These are phyloP conservation scores for Saxidomus purpurata DNA, from an alignment of 1,140 invertebrate genomes.

Conservation along the genomic window DNA sequence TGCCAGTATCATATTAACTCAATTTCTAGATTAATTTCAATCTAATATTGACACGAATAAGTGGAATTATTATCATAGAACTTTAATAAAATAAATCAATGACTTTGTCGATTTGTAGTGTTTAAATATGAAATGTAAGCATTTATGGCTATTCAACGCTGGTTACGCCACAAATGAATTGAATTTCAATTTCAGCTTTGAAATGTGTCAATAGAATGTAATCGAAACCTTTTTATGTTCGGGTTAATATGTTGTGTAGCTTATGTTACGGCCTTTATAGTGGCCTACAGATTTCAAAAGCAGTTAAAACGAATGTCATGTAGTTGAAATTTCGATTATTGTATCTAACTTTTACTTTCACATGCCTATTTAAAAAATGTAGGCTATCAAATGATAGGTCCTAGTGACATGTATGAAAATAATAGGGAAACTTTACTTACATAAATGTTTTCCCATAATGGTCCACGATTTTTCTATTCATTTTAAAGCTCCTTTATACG, in stretches of 20 bases:
- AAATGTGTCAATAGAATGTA: not conserved
- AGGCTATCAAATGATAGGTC: too few species aligned
- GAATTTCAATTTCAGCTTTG: not conserved
- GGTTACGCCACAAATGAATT: not conserved
- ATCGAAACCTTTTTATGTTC: not conserved
- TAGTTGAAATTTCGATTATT: too few species aligned
- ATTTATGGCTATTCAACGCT: not conserved
- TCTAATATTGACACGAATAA: not conserved
- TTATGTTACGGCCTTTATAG: not conserved
- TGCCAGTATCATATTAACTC: not conserved
- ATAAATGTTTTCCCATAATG: too few species aligned
- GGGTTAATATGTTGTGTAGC: not conserved
- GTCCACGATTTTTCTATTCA: too few species aligned
- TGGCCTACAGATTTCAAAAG: too few species aligned
- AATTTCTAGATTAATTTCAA: not conserved
- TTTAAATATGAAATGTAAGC: constrained; percentile 4
- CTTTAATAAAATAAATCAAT: constrained; percentile 26
- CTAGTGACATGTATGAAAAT: too few species aligned
- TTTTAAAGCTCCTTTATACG: too few species aligned
- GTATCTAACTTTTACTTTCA: too few species aligned
- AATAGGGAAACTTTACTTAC: too few species aligned
- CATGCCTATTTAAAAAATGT: too few species aligned
- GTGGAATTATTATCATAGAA: not conserved
- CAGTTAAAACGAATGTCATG: too few species aligned
- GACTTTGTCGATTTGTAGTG: not conserved